Base-by-base conservation (phyloP, 2,113 vertebrate genomes). In the Catharus bicknelli region DNA sequence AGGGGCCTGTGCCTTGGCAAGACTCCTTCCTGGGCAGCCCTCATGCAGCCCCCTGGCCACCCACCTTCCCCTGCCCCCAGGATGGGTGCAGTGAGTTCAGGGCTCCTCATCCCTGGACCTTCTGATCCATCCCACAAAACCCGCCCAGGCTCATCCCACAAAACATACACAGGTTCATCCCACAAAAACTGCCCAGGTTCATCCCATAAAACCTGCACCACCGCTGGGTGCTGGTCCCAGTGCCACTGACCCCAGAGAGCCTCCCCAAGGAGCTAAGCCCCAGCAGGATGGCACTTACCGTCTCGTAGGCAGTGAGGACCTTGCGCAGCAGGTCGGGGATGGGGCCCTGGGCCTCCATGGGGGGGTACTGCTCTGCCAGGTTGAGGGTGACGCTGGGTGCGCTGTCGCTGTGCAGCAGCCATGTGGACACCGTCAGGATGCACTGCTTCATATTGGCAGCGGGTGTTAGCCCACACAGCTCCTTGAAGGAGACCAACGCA, bases 361-460 rank as follows among this genome's bases (percentile, higher is more conserved):
- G 95, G 40, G 99, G 99, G 90, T 99, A 99, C 76, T 97, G 97
- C 97, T 98, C 98, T 10, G 98, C 98, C 90, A 99, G 97, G 96
- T 99, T 98, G 95, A 99, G 97, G 0, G 97, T 98, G 36, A 99
- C 98, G 3, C 94, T 97, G 78, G 98, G 97, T 0, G 97, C 62
- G 0, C 97, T 97, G 94, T 99, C 98, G 3, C 98, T 99, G 98
- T 98, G 99, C 97, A 98, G 97, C 86, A 99, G 97, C 98, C 99
- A 99, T 0, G 98, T 94, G 0, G 98, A 98, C 93, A 99, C 98
- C 0, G 98, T 98, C 95, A 99, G 97, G 96, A 99, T 99, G 84
- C 99, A 99, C 94, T 99, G 99, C 97, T 99, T 99, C 98, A 99
- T 98, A 96, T 99, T 99, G 96, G 99, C 99, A 0, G 98, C 98